Conservation (phyloP, 2,797 vertebrate species). For the Anableps anableps region DNA sequence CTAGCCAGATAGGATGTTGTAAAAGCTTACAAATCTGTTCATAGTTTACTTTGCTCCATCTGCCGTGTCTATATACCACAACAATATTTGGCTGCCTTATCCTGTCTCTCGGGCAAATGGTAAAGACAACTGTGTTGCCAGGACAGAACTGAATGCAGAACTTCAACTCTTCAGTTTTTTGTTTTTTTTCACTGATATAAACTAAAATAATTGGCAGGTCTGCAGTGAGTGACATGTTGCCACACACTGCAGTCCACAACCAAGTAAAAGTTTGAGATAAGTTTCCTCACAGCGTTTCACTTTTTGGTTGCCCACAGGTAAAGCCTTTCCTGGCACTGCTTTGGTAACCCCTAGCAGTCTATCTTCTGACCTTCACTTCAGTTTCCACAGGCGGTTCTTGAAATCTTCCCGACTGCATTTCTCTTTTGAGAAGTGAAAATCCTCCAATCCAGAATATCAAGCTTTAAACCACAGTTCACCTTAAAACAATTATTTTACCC, state of each 20-base stretch:
- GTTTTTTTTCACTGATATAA: background rate
- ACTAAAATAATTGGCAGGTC: background rate
- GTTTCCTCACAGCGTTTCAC: background rate
- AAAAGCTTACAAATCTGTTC: background rate
- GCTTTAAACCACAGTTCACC: background rate
- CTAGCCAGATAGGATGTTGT: background rate
- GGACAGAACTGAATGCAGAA: background rate
- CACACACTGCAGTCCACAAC: background rate
- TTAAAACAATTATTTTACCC: background rate
- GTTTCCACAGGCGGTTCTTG: background rate
- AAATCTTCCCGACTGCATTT: background rate
- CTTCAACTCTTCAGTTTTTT: background rate
- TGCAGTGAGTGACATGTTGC: background rate
- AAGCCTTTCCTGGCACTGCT: background rate
- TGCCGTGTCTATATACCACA: background rate
- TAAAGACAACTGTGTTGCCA: background rate
- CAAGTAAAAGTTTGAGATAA: background rate
- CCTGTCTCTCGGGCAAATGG: background rate
- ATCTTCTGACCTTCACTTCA: background rate
- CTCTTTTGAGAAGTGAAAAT: background rate
- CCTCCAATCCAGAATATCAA: background rate
- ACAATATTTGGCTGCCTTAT: background rate
- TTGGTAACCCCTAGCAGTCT: background rate
- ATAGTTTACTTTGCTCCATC: background rate
- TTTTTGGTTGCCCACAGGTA: background rate